Conservation (phyloP, 1,140 invertebrate genomes). For the Pseudomyrmex dendroicus region DNA sequence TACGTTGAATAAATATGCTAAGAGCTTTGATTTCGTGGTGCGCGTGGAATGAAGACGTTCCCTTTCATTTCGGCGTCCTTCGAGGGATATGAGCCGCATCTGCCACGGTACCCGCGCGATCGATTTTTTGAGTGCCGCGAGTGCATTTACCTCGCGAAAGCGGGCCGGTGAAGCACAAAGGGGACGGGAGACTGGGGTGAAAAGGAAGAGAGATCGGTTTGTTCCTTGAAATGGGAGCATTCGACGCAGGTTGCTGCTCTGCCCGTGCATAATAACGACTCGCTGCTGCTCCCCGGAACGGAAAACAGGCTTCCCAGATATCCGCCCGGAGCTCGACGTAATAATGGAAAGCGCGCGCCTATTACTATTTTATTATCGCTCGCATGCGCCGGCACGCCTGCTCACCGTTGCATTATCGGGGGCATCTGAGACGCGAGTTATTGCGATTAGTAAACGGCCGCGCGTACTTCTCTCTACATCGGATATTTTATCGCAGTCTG, state of each 20-base stretch:
- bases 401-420: slow-evolving; percentile 45
- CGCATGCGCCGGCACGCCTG: slow-evolving; percentile 14
- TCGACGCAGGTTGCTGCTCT: slow-evolving; percentile 36
- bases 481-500: slow-evolving; percentile 18
- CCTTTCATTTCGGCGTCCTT: slow-evolving; percentile 47
- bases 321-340: slow-evolving; percentile 24
- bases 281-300: slow-evolving; percentile 7
- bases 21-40: slow-evolving; percentile 19
- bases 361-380: slow-evolving; percentile 58
- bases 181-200: slow-evolving; percentile 41
- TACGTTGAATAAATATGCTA: slow-evolving; percentile 48
- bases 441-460: slow-evolving; percentile 41
- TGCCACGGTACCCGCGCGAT: slow-evolving; percentile 68
- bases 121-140: slow-evolving; percentile 61
- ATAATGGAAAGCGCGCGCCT: slow-evolving; percentile 55
- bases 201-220: slow-evolving; percentile 61
- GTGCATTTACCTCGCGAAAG: slow-evolving; percentile 35
- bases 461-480: slow-evolving; percentile 5
- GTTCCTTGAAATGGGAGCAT: slow-evolving; percentile 55
- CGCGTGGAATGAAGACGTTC: slow-evolving; percentile 66
- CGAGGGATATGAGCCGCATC: slow-evolving; percentile 63
- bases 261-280: slow-evolving; percentile 52
- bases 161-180: slow-evolving; percentile 6
- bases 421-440: slow-evolving; percentile 49
- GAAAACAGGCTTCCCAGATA: slow-evolving; percentile 33